Base-by-base conservation (phyloP, 2,113 vertebrate species). In the Rostratula benghalensis region DNA sequence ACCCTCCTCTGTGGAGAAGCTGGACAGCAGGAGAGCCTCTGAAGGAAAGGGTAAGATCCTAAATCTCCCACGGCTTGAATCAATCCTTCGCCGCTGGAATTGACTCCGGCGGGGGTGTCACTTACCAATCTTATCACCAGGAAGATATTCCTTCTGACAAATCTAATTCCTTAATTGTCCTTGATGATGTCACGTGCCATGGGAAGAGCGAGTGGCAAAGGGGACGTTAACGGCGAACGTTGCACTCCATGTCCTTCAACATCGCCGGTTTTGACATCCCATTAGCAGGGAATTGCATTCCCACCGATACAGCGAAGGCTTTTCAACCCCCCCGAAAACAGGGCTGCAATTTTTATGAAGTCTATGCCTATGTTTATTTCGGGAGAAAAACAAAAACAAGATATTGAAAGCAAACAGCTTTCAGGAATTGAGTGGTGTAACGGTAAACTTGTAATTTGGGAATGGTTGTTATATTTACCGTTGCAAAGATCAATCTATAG, bases 391-490 rank as follows among this genome's bases (percentile, higher is more conserved):
- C 67, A 94, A 78, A 77, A 94, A 5, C 79, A 43, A 93, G 85
- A 85, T 69, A 31, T 33, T 71, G 89, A 92, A 94, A 95, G 89
- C 73, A 87, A 95, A 78, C 87, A 71, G 93, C 96, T 94, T 89
- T 91, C 80, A 67, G 35, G 82, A 93, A 75, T 63, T 63, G 95
- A 96, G 83, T 56, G 77, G 60, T 84, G 80, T 35, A 81, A 91
- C 0, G 1, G 70, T 86, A 90, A 97, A 95, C 96, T 96, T 92
- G 80, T 95, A 92, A 95, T 96, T 95, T 95, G 94, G 86, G 91
- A 59, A 74, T 4, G 87, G 69, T 84, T 84, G 60, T 92, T 95
- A 2, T 69, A 78, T 84, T 95, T 69, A 51, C 80, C 77, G 27
- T 60, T 59, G 87, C 93, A 84, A 92, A 96, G 91, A 96, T 97